Percentiles rank a stretch among this genome's conserved stretches.
phyloP scores from a whole-genome alignment of 2,888 invertebrate genomes.

The Cheilosia grossa region DNA sequence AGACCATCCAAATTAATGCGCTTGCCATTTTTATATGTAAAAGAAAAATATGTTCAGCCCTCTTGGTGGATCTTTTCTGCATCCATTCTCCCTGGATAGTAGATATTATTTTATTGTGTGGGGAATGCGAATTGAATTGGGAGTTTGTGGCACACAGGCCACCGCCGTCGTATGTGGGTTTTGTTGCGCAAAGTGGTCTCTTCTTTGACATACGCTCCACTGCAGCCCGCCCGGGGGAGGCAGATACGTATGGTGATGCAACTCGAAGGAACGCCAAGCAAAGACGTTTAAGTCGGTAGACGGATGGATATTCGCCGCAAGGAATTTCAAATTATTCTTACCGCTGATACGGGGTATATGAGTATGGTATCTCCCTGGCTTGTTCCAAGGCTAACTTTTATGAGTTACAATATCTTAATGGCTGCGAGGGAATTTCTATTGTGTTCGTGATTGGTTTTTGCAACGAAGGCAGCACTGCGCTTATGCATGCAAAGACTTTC shows the following conservation, averaged over 20 bases:
- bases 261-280: conserved; percentile 4
- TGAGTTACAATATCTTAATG: conserved; percentile 1
- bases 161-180: conserved; percentile 65
- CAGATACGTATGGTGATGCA: not conserved
- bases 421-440: conserved; percentile 9
- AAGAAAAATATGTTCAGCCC: conserved; percentile 38
- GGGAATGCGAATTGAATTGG: conserved; percentile 71
- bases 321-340: conserved; percentile 69
- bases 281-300: conserved; percentile 38
- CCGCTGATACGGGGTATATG: conserved; percentile 56
- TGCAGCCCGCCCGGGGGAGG: not conserved
- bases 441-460: not conserved
- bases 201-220: conserved; percentile 42
- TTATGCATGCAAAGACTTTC: not conserved
- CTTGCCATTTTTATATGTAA: conserved; percentile 25
- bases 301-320: conserved; percentile 63
- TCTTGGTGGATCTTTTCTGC: conserved; percentile 7
- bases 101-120: conserved; percentile 69
- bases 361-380: conserved; percentile 26
- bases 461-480: not conserved
- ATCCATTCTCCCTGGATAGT: conserved; percentile 24
- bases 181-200: conserved; percentile 49
- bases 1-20: conserved; percentile 4
- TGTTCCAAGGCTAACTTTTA: conserved; percentile 13
- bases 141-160: conserved; percentile 64